These are phyloP conservation scores for Porites lutea DNA, from an alignment of 64 coral and sea anemone species.

Conservation along the genomic window DNA sequence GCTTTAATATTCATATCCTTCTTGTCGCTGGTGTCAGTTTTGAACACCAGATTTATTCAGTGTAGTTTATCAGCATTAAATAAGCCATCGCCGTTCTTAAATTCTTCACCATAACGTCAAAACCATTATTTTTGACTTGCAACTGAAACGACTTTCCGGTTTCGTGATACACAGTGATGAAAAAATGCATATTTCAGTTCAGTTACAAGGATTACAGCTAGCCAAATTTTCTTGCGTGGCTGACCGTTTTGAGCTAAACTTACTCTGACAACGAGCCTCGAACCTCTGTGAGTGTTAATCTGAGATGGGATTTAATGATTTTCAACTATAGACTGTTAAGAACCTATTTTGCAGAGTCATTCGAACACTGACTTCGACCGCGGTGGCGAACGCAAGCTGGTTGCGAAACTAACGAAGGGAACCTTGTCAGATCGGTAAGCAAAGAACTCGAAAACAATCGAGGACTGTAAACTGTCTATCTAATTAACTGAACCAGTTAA, in stretches of 20 bases:
- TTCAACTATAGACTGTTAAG: background rate
- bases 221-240: background rate
- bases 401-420: background rate
- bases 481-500: too few species aligned
- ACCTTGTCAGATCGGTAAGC: background rate
- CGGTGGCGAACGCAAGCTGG: too few species aligned
- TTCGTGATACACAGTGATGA: background rate
- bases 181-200: background rate
- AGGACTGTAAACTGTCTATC: too few species aligned
- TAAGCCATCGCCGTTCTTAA: too few species aligned
- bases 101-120: too few species aligned
- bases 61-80: too few species aligned
- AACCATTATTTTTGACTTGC: background rate
- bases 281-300: background rate
- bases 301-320: background rate
- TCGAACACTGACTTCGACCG: too few species aligned
- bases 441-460: background rate
- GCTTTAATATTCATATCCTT: background rate
- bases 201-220: background rate
- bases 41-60: background rate
- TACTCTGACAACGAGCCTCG: constrained; percentile 11
- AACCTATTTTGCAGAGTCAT: background rate
- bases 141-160: background rate
- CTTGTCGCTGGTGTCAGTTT: background rate
- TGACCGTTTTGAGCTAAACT: background rate